Evolutionary conservation across 2,797 vertebrate species (phyloP), one percentile per base, ranked within the genome.

Genomic region (Allobates femoralis): DNA sequence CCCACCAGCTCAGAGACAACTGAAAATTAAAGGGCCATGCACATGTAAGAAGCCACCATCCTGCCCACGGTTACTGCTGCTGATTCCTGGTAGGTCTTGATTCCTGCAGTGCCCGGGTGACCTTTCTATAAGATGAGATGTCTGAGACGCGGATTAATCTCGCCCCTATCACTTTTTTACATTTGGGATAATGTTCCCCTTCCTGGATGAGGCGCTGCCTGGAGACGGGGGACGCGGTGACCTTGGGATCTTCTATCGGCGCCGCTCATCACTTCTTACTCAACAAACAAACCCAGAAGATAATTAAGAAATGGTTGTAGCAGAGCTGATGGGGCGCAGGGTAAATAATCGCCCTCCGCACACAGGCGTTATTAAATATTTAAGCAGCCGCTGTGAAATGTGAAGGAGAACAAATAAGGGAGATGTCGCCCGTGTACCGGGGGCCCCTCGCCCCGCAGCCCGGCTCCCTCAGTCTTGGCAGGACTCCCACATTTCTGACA

Each of bases 301-400:
- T 69, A 37, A 69, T 82, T 34, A 71, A 56, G 19, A 34, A n/a
- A 34, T 37, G 80, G 80, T 18, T 23, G 80, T n/a, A 16, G 26
- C 30, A 32, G 80, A 37, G 80, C 80, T 32, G 80, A 69, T 16
- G 18, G 50, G 41, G 30, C 79, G 19, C 62, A 67, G 28, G 3
- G 80, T 82, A 82, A 81, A 82, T 71, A 82, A 53, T 82, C 50
- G 34, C 16, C 41, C 3, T 14, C 62, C 19, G 21, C 64, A 56
- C 19, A 26, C 37, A 28, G 37, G 30, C 64, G n/a, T 69, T 69
- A 82, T 71, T 69, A 82, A 82, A 82, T 82, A 82, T 82, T 82
- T 71, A 82, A 81, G 51, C 12, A 62, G 55, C 19, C 34, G 30
- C 19, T 16, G 53, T n/a, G 28, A 78, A 78, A 78, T 58, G 75